Evolutionary conservation across 2,113 vertebrate genomes (phyloP).

Genomic region (Dasypus novemcinctus): DNA sequence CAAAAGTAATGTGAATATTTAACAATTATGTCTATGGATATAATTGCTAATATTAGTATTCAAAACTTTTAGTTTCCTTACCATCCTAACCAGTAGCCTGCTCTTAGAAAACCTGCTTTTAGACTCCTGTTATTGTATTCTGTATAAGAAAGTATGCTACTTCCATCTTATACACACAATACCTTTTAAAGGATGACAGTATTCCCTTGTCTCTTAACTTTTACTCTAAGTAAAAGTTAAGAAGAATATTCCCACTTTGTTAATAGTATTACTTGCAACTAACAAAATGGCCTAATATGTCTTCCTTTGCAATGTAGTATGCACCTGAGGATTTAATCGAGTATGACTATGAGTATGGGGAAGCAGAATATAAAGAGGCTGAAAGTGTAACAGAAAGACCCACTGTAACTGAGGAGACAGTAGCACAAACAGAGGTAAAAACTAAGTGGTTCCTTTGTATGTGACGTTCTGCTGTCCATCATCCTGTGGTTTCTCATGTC

Average conservation of each 20-base stretch:
- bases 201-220: conserved; percentile 69
- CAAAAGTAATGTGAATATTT: neutral
- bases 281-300: conserved; percentile 83
- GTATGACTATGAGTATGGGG: conserved; percentile 97
- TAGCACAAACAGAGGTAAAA: conserved; percentile 95
- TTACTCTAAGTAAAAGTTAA: conserved; percentile 78
- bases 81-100: conserved; percentile 11
- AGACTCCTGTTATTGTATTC: conserved; percentile 41
- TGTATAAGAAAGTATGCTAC: conserved; percentile 36
- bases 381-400: conserved; percentile 87
- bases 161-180: neutral
- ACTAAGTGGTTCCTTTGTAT: conserved; percentile 78
- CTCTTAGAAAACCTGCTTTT: conserved; percentile 56
- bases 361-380: conserved; percentile 89
- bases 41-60: conserved; percentile 26
- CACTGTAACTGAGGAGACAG: conserved; percentile 87
- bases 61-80: conserved; percentile 12
- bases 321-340: conserved; percentile 92
- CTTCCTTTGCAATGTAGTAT: conserved; percentile 90
- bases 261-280: conserved; percentile 77
- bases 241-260: conserved; percentile 69
- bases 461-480: conserved; percentile 79
- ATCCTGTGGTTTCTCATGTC: conserved; percentile 73
- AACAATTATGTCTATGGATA: neutral
- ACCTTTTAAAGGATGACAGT: neutral